A percentile compares a stretch with the other conserved stretches of the same genome.
phyloP scores from a whole-genome alignment of 2,888 invertebrate genomes.

The Neoaliturus tenellus region DNA sequence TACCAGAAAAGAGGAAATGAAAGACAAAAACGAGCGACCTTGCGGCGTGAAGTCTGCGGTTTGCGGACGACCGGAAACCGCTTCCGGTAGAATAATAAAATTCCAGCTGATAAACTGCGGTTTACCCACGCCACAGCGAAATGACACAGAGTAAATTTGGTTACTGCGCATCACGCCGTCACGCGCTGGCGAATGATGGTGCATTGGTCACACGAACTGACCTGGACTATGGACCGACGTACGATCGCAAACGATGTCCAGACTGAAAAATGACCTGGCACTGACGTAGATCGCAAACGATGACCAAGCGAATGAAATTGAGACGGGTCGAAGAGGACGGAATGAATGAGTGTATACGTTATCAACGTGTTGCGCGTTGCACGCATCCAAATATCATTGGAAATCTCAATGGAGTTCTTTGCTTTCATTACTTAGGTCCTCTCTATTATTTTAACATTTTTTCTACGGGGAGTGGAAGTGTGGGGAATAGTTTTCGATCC shows the following conservation, averaged over 20 bases:
- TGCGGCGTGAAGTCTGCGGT: background rate
- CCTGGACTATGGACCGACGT: background rate
- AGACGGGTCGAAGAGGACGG: too few species aligned
- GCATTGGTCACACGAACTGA: background rate
- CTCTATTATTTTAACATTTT: too few species aligned
- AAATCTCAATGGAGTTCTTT: too few species aligned
- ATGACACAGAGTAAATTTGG: background rate
- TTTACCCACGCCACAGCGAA: background rate
- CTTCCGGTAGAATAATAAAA: conserved; percentile 7
- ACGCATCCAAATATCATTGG: too few species aligned
- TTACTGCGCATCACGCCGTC: background rate
- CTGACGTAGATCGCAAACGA: too few species aligned
- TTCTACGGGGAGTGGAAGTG: too few species aligned
- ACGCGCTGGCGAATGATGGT: background rate
- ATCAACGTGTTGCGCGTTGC: too few species aligned
- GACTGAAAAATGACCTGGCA: too few species aligned
- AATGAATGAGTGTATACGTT: too few species aligned
- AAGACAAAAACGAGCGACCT: background rate
- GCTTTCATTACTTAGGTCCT: too few species aligned
- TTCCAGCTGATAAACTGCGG: background rate
- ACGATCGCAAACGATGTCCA: background rate
- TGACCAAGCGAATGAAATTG: too few species aligned
- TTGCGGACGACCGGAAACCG: background rate
- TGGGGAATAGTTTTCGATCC: too few species aligned
- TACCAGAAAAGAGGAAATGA: background rate